Evolutionary conservation across 2,113 vertebrate species (phyloP).

Genomic region (Erythrocebus patas): DNA sequence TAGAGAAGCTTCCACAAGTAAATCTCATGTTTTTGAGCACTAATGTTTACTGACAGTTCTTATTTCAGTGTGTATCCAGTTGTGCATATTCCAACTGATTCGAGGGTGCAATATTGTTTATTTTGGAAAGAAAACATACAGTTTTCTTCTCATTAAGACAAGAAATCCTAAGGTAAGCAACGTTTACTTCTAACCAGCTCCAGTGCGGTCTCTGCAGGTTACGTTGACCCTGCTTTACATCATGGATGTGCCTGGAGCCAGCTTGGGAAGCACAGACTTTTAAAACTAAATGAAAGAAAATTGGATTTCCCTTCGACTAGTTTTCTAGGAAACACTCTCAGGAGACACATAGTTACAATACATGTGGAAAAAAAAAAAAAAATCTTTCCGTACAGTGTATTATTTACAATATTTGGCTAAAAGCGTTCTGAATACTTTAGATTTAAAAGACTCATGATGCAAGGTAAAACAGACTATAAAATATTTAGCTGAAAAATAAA

Average conservation of each 20-base stretch:
- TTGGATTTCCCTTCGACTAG: background rate
- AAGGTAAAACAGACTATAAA: background rate
- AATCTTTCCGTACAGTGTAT: background rate
- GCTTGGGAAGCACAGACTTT: background rate
- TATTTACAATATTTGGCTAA: background rate
- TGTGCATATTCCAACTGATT: background rate
- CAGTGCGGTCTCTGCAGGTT: background rate
- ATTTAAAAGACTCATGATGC: background rate
- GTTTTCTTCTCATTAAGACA: background rate
- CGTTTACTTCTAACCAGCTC: background rate
- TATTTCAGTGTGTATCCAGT: background rate
- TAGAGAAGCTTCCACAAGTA: background rate
- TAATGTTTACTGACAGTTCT: background rate
- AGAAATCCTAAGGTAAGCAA: background rate
- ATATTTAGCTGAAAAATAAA: background rate
- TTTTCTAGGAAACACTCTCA: background rate
- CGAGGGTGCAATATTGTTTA: background rate
- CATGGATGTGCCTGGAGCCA: fast-evolving
- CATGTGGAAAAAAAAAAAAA: background rate
- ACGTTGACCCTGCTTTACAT: background rate
- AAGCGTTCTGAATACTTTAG: background rate
- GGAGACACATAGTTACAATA: background rate
- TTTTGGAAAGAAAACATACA: background rate
- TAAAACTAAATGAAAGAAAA: background rate
- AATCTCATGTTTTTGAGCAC: background rate